These are phyloP conservation scores for Odontamblyopus rebecca DNA, from an alignment of 2,797 vertebrate species.

Conservation along the genomic window DNA sequence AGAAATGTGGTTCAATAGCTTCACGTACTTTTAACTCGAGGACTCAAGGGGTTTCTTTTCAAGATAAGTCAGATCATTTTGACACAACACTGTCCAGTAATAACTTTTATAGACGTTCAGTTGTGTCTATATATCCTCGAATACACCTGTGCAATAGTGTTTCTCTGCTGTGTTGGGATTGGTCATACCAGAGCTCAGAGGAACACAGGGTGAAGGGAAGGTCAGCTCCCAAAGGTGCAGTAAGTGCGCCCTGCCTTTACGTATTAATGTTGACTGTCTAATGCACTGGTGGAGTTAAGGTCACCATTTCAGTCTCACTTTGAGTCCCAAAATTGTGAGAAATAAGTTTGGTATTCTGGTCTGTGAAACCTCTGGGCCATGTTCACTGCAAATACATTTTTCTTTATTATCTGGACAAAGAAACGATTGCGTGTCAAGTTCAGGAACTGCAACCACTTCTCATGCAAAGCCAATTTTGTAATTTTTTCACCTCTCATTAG, in stretches of 20 bases:
- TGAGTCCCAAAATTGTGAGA: neutral
- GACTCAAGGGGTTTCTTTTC: no score
- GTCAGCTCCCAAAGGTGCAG: constrained; percentile 34
- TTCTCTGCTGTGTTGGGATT: constrained; percentile 34
- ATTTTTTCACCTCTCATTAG: no score
- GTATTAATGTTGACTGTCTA: neutral
- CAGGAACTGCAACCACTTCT: neutral
- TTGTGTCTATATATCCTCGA: no score
- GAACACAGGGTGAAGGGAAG: constrained; percentile 25
- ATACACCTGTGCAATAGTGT: no score
- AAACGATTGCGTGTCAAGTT: neutral
- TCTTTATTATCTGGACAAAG: neutral
- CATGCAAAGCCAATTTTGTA: neutral
- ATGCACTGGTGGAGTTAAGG: neutral
- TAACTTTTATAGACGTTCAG: no score
- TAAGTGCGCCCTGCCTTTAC: constrained; percentile 12
- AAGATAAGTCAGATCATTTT: no score
- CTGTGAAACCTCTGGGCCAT: neutral
- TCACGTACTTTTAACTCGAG: no score
- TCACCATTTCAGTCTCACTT: neutral
- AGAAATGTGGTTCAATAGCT: no score
- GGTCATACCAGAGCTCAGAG: constrained; percentile 10
- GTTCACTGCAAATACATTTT: neutral
- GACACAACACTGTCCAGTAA: no score
- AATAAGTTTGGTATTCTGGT: neutral